phyloP scores from a whole-genome alignment of 2,888 invertebrate genomes.

The Meta bourneti region DNA sequence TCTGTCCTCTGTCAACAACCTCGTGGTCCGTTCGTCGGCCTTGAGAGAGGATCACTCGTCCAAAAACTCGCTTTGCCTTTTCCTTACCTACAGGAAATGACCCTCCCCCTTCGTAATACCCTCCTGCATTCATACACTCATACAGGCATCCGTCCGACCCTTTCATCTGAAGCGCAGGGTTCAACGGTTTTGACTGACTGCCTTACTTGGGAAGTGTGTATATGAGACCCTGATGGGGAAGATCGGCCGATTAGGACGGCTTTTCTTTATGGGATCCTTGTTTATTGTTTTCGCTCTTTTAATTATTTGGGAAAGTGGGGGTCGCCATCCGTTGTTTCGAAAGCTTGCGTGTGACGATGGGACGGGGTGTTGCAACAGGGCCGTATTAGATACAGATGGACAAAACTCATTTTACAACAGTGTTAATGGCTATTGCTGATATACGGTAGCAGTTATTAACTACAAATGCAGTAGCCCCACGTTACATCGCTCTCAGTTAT shows the following conservation, averaged over 20 bases:
- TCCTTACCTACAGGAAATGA: constrained; percentile 74
- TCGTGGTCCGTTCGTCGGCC: constrained; percentile 74
- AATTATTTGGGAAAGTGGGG: constrained; percentile 15
- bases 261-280: background rate
- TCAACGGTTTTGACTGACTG: constrained; percentile 70
- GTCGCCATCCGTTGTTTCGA: constrained; percentile 36
- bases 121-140: constrained; percentile 42
- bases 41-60: constrained; percentile 67
- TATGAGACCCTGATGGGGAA: constrained; percentile 24
- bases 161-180: constrained; percentile 61
- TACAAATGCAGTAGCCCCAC: no score
- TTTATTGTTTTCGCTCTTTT: constrained; percentile 21
- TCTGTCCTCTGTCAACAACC: constrained; percentile 71
- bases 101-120: constrained; percentile 36
- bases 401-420: no score
- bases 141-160: constrained; percentile 48
- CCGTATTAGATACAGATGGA: no score
- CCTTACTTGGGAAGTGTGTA: constrained; percentile 64
- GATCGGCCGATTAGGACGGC: constrained; percentile 51
- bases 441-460: no score
- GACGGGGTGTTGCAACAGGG: background rate
- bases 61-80: constrained; percentile 54
- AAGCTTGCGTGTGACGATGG: background rate
- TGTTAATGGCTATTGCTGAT: no score
- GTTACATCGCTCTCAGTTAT: no score